Evolutionary conservation across 1,140 invertebrate genomes (phyloP).

Genomic region (Colletes gigas): DNA sequence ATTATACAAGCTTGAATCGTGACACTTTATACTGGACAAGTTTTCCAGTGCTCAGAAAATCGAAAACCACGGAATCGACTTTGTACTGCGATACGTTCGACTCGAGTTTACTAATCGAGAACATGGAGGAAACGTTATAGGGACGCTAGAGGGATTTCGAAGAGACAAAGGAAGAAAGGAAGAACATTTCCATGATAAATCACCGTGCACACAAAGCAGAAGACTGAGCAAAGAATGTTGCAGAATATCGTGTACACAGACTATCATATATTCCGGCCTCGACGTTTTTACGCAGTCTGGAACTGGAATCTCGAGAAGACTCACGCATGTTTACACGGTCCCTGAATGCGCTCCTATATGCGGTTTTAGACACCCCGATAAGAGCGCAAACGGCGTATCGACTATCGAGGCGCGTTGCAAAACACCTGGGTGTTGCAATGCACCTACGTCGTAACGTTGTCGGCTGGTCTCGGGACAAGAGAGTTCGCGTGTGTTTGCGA

Average conservation of each 20-base stretch:
- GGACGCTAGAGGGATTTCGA: not conserved
- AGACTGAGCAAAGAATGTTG: constrained; percentile 21
- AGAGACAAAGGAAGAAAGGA: not conserved
- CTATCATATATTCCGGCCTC: constrained; percentile 5
- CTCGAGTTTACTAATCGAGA: not conserved
- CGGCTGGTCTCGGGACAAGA: constrained; percentile 30
- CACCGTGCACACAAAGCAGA: not conserved
- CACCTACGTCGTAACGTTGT: constrained; percentile 50
- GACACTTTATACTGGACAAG: too few species aligned
- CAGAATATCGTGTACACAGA: constrained; percentile 20
- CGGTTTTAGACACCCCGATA: constrained; percentile 61
- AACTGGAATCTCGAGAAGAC: constrained; percentile 41
- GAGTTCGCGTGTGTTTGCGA: not conserved
- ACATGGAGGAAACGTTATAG: not conserved
- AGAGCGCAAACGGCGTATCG: constrained; percentile 58
- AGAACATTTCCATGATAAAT: constrained; percentile 5
- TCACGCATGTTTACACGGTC: constrained; percentile 56
- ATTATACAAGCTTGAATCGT: too few species aligned
- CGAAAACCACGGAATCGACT: too few species aligned
- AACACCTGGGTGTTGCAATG: constrained; percentile 65
- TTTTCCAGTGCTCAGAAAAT: too few species aligned
- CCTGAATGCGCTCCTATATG: constrained; percentile 59
- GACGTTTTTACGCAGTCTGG: constrained; percentile 25
- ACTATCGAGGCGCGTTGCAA: constrained; percentile 60
- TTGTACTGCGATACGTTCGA: too few species aligned